Base-by-base conservation (phyloP, 2,797 vertebrate species). In the Chaenodraco wilsoni region DNA sequence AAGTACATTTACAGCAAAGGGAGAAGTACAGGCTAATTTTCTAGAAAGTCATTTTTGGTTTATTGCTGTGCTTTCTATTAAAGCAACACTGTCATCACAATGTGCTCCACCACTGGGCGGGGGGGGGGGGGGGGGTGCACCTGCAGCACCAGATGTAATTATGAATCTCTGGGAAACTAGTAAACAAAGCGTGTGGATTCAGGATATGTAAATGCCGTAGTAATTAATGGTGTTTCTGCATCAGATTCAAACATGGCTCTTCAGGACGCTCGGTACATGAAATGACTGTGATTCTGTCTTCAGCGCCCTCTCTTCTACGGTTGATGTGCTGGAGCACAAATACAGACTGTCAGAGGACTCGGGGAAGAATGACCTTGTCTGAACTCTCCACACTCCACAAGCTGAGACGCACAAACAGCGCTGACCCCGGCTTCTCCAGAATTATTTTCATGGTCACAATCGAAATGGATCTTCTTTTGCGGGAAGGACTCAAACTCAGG, bases 291-390 rank as follows among this genome's bases (percentile, higher is more conserved):
- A 55, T 69, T 87, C 49, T 87, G 14, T 79, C 88, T 87, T 37
- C 94, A 99, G 98, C 65, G 97, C 97, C 3, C 88, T 96, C 69
- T 86, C 91, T 8, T 85, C 93, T 1, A 98, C 98, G 0, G 82
- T 96, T 45, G 91, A 95, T 19, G 89, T 96, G 83, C 94, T 99
- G 74, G 86, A 92, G 80, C 87, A 79, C 83, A 97, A 96, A 89
- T 96, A 97, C 0, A 93, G 95, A 56, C 92, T 99, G 90, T 89
- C 90, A 66, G 84, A 90, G 67, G 72, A 90, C 71, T 70, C 64
- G 0, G 79, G 50, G 49, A 74, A 45, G 74, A 84, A 45, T 90
- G 79, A 92, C 70, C 64, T 56, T 37, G 33, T 16, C 73, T 74
- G 67, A 71, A 57, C 78, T 57, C 51, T 57, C 12, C 55, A 63